These are phyloP conservation scores for Mormyrops boulengeri DNA, from an alignment of 2,797 vertebrate species.

Conservation along the genomic window DNA sequence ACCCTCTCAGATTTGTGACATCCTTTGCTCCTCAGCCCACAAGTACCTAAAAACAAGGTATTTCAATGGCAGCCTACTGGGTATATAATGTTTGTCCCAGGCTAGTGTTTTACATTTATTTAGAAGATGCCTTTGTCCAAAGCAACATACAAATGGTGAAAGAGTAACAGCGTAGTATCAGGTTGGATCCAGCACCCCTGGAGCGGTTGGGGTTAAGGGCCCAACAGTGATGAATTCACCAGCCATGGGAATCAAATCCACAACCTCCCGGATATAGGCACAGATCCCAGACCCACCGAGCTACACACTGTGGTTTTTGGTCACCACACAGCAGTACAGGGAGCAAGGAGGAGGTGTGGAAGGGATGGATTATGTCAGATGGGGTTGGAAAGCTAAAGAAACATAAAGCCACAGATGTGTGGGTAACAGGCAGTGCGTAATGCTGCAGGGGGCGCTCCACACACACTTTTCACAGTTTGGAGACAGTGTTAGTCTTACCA, in stretches of 20 bases:
- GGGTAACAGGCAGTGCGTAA: neutral
- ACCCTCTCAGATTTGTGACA: neutral
- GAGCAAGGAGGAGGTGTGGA: neutral
- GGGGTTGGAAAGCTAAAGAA: conserved; percentile 16
- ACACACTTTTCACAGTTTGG: neutral
- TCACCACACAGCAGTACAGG: neutral
- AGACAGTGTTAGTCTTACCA: neutral
- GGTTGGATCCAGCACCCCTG: neutral
- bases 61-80: neutral
- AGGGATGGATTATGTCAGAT: neutral
- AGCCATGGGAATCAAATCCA: neutral
- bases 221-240: neutral
- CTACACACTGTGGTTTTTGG: neutral
- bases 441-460: neutral
- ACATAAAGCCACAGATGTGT: neutral
- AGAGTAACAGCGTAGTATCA: neutral
- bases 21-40: neutral
- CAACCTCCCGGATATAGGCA: neutral
- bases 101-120: neutral
- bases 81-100: neutral
- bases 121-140: neutral
- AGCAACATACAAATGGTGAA: neutral
- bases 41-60: neutral
- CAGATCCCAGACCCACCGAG: neutral
- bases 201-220: neutral